Conservation (phyloP, 2,888 invertebrate species). For the Mechanitis messenoides region DNA sequence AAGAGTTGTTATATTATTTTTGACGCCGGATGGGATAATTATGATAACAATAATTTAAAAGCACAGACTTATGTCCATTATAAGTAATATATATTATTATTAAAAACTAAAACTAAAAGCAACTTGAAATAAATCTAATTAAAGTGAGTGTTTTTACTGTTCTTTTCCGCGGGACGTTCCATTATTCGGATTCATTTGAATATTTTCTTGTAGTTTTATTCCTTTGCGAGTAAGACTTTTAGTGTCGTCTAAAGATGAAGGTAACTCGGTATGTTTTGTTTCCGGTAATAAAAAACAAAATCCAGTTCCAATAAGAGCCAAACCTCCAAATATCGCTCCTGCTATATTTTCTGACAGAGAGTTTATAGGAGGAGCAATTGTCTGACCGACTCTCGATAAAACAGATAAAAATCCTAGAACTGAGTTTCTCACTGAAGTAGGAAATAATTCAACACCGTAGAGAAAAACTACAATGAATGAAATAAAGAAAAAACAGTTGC, state of each 20-base stretch:
- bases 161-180: constrained; percentile 8
- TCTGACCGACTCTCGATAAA: constrained; percentile 87
- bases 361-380: constrained; percentile 85
- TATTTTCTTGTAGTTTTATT: constrained; percentile 19
- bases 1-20: too few relatives aligned
- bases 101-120: too few relatives aligned
- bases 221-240: constrained; percentile 34
- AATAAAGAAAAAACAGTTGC: constrained; percentile 85
- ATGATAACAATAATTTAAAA: too few relatives aligned
- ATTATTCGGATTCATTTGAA: background rate
- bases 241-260: constrained; percentile 51
- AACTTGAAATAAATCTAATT: too few relatives aligned
- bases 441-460: constrained; percentile 89
- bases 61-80: too few relatives aligned
- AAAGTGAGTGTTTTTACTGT: background rate
- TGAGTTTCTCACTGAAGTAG: constrained; percentile 88
- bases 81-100: too few relatives aligned
- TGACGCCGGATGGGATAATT: too few relatives aligned
- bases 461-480: constrained; percentile 89
- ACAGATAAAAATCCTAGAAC: constrained; percentile 88
- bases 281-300: constrained; percentile 81
- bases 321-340: constrained; percentile 77
- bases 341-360: constrained; percentile 58
- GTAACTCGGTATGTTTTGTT: constrained; percentile 52
- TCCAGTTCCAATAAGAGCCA: constrained; percentile 79